A percentile compares a stretch with the other conserved stretches of the same genome.
Evolutionary conservation across 2,888 invertebrate genomes (phyloP).

Genomic region (Polydesmus complanatus): DNA sequence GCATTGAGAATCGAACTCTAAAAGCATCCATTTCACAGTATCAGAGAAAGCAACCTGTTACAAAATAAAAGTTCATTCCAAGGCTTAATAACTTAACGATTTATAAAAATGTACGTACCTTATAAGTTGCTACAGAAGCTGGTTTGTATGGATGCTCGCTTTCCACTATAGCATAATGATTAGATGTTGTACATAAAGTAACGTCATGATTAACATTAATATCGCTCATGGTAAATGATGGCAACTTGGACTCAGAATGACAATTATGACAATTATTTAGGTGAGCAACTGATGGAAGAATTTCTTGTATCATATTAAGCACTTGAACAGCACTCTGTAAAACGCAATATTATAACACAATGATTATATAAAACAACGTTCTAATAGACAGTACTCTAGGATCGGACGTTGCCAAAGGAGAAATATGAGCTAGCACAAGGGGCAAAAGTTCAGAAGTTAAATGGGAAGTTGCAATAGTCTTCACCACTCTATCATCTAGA

Average conservation of each 20-base stretch:
- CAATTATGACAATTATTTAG: constrained; percentile 54
- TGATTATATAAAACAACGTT: not conserved
- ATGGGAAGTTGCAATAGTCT: constrained; percentile 44
- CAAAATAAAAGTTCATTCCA: constrained; percentile 14
- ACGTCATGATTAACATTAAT: constrained; percentile 26
- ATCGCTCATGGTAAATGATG: constrained; percentile 34
- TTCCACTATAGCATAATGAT: constrained; percentile 81
- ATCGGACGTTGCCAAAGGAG: constrained; percentile 64
- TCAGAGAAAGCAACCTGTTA: constrained; percentile 63
- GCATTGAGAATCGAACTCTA: constrained; percentile 86
- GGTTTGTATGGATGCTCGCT: constrained; percentile 95
- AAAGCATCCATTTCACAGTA: constrained; percentile 74
- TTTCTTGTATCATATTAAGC: constrained; percentile 67
- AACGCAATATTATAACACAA: constrained; percentile 9
- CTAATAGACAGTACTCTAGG: constrained; percentile 43
- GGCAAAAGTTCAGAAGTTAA: constrained; percentile 66
- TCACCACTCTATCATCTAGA: constrained; percentile 26
- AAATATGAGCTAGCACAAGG: constrained; percentile 67
- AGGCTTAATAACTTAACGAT: not conserved
- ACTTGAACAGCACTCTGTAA: constrained; percentile 51
- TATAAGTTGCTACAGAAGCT: constrained; percentile 67
- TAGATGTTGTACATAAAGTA: constrained; percentile 51
- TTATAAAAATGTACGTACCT: constrained; percentile 37
- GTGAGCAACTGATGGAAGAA: constrained; percentile 75
- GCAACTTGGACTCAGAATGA: constrained; percentile 31